A percentile compares a stretch with the other conserved stretches of the same genome.
Conservation (phyloP, 2,888 invertebrate genomes). For the Sabellastarte sp. region DNA sequence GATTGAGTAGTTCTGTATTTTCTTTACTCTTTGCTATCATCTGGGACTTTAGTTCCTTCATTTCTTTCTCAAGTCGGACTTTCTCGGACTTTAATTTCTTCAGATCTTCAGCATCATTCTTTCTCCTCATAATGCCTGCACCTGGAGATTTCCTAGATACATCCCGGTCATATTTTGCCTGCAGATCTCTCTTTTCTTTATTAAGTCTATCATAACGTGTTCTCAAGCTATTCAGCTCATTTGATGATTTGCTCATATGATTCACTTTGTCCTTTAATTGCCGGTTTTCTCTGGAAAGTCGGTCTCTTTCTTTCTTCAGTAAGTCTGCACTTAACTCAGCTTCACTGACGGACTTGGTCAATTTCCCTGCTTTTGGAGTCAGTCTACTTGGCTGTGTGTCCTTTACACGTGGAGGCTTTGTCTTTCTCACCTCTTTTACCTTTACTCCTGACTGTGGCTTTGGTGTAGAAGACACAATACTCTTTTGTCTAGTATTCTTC, state of each 20-base stretch:
- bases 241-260: background rate
- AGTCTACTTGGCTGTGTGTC: background rate
- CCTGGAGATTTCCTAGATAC: background rate
- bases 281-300: background rate
- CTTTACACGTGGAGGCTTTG: background rate
- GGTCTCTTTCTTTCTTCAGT: background rate
- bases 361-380: too few relatives aligned
- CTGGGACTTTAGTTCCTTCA: constrained; percentile 4
- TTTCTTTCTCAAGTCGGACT: background rate
- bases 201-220: background rate
- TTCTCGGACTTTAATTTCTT: background rate
- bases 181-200: background rate
- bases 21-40: constrained; percentile 9
- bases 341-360: too few relatives aligned
- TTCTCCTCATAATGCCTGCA: background rate
- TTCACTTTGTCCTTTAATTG: background rate
- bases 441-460: background rate
- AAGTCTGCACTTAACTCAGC: background rate
- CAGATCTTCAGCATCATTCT: background rate
- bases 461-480: background rate
- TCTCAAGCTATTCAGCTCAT: background rate
- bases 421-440: background rate
- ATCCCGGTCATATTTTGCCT: background rate
- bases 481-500: background rate
- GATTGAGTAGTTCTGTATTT: constrained; percentile 4